Percentiles rank a stretch among this genome's conserved stretches.
Evolutionary conservation across 1,140 invertebrate genomes (phyloP).

Genomic region (Calliphora vicina): DNA sequence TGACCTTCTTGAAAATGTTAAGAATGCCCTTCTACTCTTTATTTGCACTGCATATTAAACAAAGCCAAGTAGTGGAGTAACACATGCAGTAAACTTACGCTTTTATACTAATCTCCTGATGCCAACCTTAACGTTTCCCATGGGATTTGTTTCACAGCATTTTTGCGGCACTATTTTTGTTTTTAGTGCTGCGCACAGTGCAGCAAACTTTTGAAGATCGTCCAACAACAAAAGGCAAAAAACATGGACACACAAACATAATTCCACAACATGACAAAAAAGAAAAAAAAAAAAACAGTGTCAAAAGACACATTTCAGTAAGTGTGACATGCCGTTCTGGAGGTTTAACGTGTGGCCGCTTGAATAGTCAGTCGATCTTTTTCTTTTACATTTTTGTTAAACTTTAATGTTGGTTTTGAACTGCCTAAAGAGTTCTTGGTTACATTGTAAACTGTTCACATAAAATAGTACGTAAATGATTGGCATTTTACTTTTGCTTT

Average conservation of each 20-base stretch:
- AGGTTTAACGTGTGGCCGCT: conserved; percentile 15
- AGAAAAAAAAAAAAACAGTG: conserved; percentile 20
- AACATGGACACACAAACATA: not conserved
- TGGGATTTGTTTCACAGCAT: conserved; percentile 32
- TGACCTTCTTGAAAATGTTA: conserved; percentile 33
- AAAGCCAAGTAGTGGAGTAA: not conserved
- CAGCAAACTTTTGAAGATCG: not conserved
- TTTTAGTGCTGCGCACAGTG: not conserved
- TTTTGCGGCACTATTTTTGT: conserved; percentile 14
- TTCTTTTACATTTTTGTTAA: too few species aligned
- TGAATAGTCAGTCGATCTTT: not conserved
- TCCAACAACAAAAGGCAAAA: not conserved
- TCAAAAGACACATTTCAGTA: conserved; percentile 28
- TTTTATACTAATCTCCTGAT: conserved; percentile 20
- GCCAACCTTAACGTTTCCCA: conserved; percentile 24
- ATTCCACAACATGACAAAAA: not conserved
- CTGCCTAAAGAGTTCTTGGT: too few species aligned
- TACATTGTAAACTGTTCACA: not conserved
- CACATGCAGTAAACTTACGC: conserved; percentile 20
- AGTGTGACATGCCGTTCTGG: conserved; percentile 29
- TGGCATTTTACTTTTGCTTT: conserved; percentile 32
- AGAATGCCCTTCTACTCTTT: conserved; percentile 21
- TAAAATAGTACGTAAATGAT: conserved; percentile 23
- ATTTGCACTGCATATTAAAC: conserved; percentile 26
- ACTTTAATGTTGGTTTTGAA: too few species aligned